Evolutionary conservation across 2,113 vertebrate genomes (phyloP).

Genomic region (Syrmaticus mikado): DNA sequence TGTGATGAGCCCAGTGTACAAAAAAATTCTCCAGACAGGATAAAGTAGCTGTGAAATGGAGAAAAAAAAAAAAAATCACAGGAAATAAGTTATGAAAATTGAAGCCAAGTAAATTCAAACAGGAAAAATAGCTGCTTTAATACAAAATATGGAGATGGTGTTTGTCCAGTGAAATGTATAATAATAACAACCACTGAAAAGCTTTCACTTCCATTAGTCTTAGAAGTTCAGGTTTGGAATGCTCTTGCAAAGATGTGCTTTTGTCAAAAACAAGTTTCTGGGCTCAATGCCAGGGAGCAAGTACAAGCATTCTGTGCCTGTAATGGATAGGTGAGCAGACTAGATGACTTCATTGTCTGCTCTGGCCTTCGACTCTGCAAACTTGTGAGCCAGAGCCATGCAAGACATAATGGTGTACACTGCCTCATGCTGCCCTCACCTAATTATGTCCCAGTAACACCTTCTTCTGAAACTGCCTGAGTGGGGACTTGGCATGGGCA

Average conservation of each 20-base stretch:
- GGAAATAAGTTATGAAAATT: background rate
- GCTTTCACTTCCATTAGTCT: background rate
- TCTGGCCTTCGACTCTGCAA: background rate
- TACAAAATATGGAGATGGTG: background rate
- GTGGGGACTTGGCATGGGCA: background rate
- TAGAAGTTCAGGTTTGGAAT: slow-evolving; percentile 1
- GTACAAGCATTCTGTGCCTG: background rate
- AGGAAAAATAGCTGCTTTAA: background rate
- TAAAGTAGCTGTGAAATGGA: background rate
- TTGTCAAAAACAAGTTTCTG: slow-evolving; percentile 36
- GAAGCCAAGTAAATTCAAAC: background rate
- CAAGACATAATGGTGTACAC: background rate
- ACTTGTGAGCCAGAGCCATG: background rate
- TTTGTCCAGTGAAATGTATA: background rate
- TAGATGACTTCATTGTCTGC: slow-evolving; percentile 27
- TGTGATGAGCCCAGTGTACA: background rate
- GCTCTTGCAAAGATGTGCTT: background rate
- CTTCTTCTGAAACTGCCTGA: background rate
- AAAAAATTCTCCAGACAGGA: background rate
- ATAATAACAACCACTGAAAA: background rate
- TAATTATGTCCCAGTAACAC: slow-evolving; percentile 6
- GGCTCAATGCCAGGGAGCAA: slow-evolving; percentile 15
- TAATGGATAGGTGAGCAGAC: slow-evolving; percentile 56
- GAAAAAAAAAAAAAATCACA: background rate
- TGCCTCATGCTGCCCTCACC: background rate